Evolutionary conservation across 2,888 invertebrate genomes (phyloP).

Genomic region (Amorpha juglandis): DNA sequence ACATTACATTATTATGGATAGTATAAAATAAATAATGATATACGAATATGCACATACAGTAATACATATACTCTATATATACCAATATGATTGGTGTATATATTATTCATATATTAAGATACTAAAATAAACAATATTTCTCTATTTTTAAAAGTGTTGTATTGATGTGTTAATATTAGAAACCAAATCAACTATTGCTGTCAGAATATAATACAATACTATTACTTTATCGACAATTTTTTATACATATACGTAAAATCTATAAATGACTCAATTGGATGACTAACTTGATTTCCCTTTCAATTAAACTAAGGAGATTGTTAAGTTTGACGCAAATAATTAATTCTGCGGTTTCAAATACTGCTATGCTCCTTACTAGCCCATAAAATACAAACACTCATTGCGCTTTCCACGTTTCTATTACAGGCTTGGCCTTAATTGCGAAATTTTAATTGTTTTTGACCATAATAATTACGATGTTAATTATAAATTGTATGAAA

Average conservation of each 20-base stretch:
- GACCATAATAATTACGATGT: background rate
- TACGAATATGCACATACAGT: no score
- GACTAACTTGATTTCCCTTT: slow-evolving; percentile 56
- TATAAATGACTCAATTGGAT: slow-evolving; percentile 51
- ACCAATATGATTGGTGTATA: no score
- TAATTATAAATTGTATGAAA: background rate
- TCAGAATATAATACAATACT: no score
- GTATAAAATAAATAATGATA: no score
- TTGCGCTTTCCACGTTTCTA: slow-evolving; percentile 6
- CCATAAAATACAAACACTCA: slow-evolving; percentile 10
- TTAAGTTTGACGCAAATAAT: slow-evolving; percentile 48
- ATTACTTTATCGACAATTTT: background rate
- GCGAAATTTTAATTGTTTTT: slow-evolving; percentile 1
- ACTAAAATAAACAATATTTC: no score
- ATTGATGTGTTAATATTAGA: no score
- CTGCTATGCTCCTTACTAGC: background rate
- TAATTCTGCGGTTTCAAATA: slow-evolving; percentile 45
- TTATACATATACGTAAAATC: background rate
- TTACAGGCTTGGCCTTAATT: slow-evolving; percentile 6
- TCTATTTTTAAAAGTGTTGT: no score
- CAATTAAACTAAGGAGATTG: slow-evolving; percentile 41
- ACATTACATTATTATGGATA: no score
- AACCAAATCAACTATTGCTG: no score
- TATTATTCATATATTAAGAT: no score
- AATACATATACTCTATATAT: no score